Percentiles rank a stretch among this genome's conserved stretches.
These are phyloP conservation scores for Heliconius ethilla DNA, from an alignment of 2,888 invertebrate species.

Conservation along the genomic window DNA sequence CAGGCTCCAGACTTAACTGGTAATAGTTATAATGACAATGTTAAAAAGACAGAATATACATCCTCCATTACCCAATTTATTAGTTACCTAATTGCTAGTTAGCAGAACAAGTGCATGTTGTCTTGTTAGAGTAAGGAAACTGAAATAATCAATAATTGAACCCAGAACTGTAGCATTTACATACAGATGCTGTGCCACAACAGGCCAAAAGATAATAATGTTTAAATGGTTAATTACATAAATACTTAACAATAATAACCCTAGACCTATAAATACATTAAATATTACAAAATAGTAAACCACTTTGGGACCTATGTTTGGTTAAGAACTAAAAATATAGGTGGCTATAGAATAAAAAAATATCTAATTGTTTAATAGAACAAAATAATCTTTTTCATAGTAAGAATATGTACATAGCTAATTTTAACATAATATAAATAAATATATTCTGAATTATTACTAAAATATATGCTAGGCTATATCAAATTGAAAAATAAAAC, in stretches of 20 bases:
- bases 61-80: background rate
- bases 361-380: background rate
- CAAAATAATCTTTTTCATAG: background rate
- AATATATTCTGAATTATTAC: background rate
- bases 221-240: background rate
- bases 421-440: background rate
- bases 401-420: background rate
- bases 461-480: background rate
- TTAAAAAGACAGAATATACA: background rate
- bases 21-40: background rate
- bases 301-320: constrained; percentile 13
- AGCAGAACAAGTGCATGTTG: too few species aligned
- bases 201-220: background rate
- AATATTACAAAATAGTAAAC: background rate
- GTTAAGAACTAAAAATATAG: background rate
- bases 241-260: background rate
- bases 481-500: background rate
- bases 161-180: too few species aligned
- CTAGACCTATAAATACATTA: background rate
- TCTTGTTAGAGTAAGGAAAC: background rate
- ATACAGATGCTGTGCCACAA: background rate
- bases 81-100: background rate
- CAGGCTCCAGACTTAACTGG: background rate
- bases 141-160: background rate
- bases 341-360: background rate